phyloP scores from a whole-genome alignment of 2,113 vertebrate genomes.

The Drymodes brunneopygia region DNA sequence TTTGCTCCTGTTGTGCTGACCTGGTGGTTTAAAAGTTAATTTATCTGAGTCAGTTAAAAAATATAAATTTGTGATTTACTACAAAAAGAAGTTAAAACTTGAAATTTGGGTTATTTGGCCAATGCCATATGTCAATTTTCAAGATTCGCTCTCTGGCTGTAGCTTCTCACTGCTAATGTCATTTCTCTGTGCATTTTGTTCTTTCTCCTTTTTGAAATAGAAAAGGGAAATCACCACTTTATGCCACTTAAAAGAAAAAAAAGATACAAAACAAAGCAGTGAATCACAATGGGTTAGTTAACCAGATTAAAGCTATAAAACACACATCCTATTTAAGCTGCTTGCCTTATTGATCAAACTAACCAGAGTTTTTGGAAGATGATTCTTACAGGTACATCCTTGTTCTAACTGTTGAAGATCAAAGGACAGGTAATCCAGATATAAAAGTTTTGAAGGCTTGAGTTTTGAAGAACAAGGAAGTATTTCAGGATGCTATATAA shows the following conservation, averaged over 20 bases:
- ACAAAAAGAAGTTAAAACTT: neutral
- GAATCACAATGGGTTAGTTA: neutral
- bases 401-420: neutral
- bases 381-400: neutral
- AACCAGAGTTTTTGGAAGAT: neutral
- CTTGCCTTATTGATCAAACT: neutral
- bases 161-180: neutral
- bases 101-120: neutral
- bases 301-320: neutral
- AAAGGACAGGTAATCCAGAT: neutral
- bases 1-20: neutral
- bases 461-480: neutral
- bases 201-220: neutral
- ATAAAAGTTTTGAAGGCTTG: neutral
- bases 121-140: neutral
- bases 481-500: neutral
- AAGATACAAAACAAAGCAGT: neutral
- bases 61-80: neutral
- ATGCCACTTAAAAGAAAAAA: neutral
- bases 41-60: neutral
- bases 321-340: neutral
- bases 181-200: neutral
- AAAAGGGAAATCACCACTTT: neutral
- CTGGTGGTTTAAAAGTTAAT: neutral
- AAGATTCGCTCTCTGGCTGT: neutral